Evolutionary conservation across 1,140 invertebrate species (phyloP), one percentile per base, ranked within the genome.

Genomic region (Heliconius melpomene): DNA sequence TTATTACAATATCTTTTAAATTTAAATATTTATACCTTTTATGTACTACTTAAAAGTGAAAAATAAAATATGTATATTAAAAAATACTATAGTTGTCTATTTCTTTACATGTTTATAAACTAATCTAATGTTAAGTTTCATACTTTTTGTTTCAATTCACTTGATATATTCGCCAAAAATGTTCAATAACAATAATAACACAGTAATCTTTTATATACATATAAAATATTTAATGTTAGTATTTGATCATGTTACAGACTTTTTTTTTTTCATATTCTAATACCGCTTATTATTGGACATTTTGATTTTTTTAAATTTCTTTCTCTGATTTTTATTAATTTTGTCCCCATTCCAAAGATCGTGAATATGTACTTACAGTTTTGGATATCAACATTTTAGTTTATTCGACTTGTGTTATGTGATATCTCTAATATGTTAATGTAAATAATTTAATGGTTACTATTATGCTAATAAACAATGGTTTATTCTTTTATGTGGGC

Each of bases 391-490:
- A 70, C 75, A 86, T 87, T 88, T 90, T 86, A 77, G 88, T 87
- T 91, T 90, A 83, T 90, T 87, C 87, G 88, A 88, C 79, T 89
- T 91, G 90, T 93, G 80, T 89, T 91, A 91, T 88, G 89, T 93
- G 90, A 87, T 89, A 89, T 84, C 46, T 46, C 9, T 52, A 52
- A 20, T 81, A 70, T 91, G 88, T 89, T 85, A 90, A 87, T 92
- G 89, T 91, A 91, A 91, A 89, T 92, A 91, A 88, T 88, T 91
- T 85, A 86, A 85, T 87, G 88, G 87, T 91, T 91, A 92, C 76
- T 88, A 89, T 84, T 91, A 90, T 90, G 89, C 86, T 84, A 92
- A 91, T 92, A 90, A 93, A 91, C 90, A 83, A 89, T 91, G 88
- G 84, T 92, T 92, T 93, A 93, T 93, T 94, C 90, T 94, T 94